phyloP scores from a whole-genome alignment of 1,140 invertebrate genomes.

The Helicorthomorpha holstii region DNA sequence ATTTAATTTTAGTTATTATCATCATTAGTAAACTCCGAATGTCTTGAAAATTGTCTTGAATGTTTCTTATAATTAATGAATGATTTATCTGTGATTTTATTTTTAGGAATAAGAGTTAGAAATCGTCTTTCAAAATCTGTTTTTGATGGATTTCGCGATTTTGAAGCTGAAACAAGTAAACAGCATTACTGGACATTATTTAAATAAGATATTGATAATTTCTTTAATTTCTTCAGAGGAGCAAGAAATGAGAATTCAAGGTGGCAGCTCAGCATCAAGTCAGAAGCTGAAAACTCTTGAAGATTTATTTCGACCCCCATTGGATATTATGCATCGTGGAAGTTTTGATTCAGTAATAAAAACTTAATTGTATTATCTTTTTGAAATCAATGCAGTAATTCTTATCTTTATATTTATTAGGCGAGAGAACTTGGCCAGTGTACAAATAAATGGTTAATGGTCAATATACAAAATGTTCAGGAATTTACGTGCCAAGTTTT shows the following conservation, averaged over 20 bases:
- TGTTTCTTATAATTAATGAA: too few relatives aligned
- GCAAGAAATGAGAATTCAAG: slow-evolving; percentile 29
- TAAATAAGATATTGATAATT: not conserved
- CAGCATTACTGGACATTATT: not conserved
- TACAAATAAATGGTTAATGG: slow-evolving; percentile 50
- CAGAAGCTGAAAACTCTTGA: slow-evolving; percentile 40
- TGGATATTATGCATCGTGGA: slow-evolving; percentile 49
- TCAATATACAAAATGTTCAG: slow-evolving; percentile 56
- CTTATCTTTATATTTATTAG: slow-evolving; percentile 17
- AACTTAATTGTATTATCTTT: slow-evolving; percentile 4
- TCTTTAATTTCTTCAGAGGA: slow-evolving; percentile 20
- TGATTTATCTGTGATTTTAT: too few relatives aligned
- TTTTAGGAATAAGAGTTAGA: slow-evolving; percentile 24
- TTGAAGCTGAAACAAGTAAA: slow-evolving; percentile 41
- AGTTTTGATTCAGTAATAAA: slow-evolving; percentile 34
- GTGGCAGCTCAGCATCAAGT: slow-evolving; percentile 20
- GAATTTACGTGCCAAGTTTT: slow-evolving; percentile 56
- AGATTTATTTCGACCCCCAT: slow-evolving; percentile 55
- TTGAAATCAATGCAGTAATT: slow-evolving; percentile 6
- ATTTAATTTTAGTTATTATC: too few relatives aligned
- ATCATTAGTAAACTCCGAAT: too few relatives aligned
- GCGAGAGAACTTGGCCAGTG: slow-evolving; percentile 41
- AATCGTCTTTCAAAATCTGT: slow-evolving; percentile 32
- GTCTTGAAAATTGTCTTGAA: too few relatives aligned
- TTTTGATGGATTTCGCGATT: slow-evolving; percentile 48